Conservation (phyloP, 2,888 invertebrate genomes). For the Hirtodrosophila trivittata region DNA sequence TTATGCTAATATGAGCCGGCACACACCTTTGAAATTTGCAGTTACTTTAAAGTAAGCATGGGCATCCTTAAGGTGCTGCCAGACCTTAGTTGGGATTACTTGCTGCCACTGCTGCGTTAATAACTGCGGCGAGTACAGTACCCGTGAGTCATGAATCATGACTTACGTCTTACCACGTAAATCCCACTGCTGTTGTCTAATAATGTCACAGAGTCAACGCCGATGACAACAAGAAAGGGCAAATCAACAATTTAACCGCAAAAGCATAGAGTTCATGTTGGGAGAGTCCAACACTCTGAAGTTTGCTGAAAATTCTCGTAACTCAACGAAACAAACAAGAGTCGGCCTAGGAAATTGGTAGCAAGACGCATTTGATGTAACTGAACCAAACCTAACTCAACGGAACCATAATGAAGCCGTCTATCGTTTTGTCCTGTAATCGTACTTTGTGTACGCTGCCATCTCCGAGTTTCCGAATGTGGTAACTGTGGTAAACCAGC, state of each 20-base stretch:
- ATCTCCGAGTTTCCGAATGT: slow-evolving; percentile 71
- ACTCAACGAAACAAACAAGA: slow-evolving; percentile 52
- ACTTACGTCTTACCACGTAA: slow-evolving; percentile 65
- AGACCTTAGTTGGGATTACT: not conserved
- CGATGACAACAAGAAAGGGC: slow-evolving; percentile 38
- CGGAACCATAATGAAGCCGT: slow-evolving; percentile 65
- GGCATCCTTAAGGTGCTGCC: slow-evolving; percentile 34
- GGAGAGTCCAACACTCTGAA: slow-evolving; percentile 20
- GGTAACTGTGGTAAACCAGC: slow-evolving; percentile 72
- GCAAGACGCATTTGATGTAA: slow-evolving; percentile 30
- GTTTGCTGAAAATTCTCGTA: slow-evolving; percentile 54
- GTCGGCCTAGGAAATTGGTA: not conserved
- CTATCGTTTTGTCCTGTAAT: slow-evolving; percentile 18
- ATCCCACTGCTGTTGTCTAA: slow-evolving; percentile 59
- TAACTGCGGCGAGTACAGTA: slow-evolving; percentile 70
- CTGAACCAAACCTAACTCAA: slow-evolving; percentile 39
- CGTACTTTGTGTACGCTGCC: slow-evolving; percentile 27
- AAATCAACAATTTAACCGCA: slow-evolving; percentile 67
- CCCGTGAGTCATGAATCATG: slow-evolving; percentile 76
- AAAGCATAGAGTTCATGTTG: slow-evolving; percentile 67
- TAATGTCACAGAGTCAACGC: slow-evolving; percentile 58
- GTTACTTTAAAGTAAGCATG: slow-evolving; percentile 44
- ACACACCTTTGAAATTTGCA: slow-evolving; percentile 45
- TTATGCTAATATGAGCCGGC: slow-evolving; percentile 57
- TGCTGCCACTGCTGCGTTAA: slow-evolving; percentile 61